A percentile compares a stretch with the other conserved stretches of the same genome.
These are phyloP conservation scores for Crotophaga sulcirostris DNA, from an alignment of 2,113 vertebrate species.

Conservation along the genomic window DNA sequence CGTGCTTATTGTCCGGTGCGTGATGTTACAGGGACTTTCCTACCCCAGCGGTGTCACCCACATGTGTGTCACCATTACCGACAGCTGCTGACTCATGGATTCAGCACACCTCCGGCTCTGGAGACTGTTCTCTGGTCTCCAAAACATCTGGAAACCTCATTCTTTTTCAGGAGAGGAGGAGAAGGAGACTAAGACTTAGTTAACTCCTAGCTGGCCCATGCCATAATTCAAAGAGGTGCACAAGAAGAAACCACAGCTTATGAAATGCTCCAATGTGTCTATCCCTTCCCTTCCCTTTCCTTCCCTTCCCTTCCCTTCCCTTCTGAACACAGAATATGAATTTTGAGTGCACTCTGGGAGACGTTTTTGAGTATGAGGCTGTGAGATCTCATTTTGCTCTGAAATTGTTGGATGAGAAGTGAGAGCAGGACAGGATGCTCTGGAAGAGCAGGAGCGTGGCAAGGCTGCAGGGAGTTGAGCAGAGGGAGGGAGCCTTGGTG, in stretches of 20 bases:
- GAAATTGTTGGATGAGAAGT: background rate
- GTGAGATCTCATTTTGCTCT: background rate
- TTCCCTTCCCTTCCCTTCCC: background rate
- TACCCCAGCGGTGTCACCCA: background rate
- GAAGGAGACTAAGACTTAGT: background rate
- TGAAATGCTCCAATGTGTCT: background rate
- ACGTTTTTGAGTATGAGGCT: background rate
- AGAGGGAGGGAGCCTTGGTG: background rate
- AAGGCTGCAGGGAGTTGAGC: background rate
- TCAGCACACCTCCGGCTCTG: background rate
- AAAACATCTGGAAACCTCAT: constrained; percentile 25
- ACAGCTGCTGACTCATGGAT: constrained; percentile 36
- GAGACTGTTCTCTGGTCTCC: background rate
- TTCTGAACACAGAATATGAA: background rate
- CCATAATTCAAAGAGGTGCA: background rate
- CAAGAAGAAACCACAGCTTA: accelerated
- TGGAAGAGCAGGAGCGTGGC: background rate
- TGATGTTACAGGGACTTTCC: constrained; percentile 48
- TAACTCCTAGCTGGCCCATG: background rate
- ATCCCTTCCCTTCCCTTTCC: background rate
- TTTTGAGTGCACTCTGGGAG: background rate
- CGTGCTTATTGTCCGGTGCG: background rate
- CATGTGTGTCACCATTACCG: background rate
- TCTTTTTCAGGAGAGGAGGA: background rate
- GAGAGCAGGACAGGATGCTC: background rate